Percentiles rank a stretch among this genome's conserved stretches.
phyloP scores from a whole-genome alignment of 2,113 vertebrate species.

The Channa argus region DNA sequence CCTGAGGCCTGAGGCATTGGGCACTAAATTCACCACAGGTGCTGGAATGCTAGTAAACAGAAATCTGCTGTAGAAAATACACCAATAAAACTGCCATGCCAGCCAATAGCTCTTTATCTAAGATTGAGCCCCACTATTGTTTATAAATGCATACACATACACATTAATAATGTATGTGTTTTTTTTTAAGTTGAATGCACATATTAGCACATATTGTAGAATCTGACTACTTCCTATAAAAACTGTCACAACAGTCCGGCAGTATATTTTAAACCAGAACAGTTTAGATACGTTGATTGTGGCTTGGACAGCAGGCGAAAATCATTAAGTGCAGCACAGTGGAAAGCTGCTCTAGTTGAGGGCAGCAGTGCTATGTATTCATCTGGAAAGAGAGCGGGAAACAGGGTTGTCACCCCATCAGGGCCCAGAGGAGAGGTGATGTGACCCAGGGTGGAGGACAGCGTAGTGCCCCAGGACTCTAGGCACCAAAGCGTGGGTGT shows the following conservation, averaged over 20 bases:
- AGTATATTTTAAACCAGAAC: not conserved
- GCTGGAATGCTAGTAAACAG: slow-evolving; percentile 30
- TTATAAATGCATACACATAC: not conserved
- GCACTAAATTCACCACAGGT: slow-evolving; percentile 42
- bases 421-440: slow-evolving; percentile 73
- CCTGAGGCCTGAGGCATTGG: slow-evolving; percentile 35
- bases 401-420: slow-evolving; percentile 64
- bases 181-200: not conserved
- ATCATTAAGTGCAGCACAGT: slow-evolving; percentile 46
- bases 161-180: not conserved
- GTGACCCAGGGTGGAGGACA: slow-evolving; percentile 78
- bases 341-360: slow-evolving; percentile 49
- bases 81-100: not conserved
- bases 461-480: slow-evolving; percentile 68
- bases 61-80: slow-evolving; percentile 2
- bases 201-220: not conserved
- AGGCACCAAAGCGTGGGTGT: slow-evolving; percentile 71
- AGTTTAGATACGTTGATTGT: slow-evolving; percentile 40
- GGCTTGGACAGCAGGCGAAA: slow-evolving; percentile 22
- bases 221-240: not conserved
- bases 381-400: slow-evolving; percentile 51
- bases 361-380: slow-evolving; percentile 50
- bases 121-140: not conserved
- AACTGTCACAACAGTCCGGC: not conserved
- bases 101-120: slow-evolving; percentile 5